These are phyloP conservation scores for Pyrrhia umbra DNA, from an alignment of 2,888 invertebrate species.

Conservation along the genomic window DNA sequence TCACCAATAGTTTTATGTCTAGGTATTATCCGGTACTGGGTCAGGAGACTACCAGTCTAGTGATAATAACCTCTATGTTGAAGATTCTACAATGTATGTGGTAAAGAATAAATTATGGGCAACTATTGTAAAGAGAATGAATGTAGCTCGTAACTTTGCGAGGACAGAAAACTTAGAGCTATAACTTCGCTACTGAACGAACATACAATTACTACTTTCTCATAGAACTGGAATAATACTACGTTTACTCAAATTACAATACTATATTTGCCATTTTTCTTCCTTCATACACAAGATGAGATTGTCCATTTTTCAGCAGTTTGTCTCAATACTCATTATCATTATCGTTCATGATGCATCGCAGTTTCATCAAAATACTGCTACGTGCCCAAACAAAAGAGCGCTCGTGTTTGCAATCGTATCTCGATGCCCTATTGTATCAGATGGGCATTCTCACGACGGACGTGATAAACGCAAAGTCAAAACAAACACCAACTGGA, in stretches of 20 bases:
- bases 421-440: slow-evolving; percentile 40
- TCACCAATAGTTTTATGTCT: slow-evolving; percentile 5
- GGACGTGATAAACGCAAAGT: slow-evolving; percentile 27
- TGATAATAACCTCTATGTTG: neutral
- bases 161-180: neutral
- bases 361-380: slow-evolving; percentile 2
- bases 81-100: neutral
- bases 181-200: neutral
- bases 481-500: slow-evolving; percentile 35
- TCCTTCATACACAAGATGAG: neutral
- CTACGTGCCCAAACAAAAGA: slow-evolving; percentile 16
- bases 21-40: neutral
- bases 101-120: neutral
- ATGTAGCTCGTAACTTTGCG: neutral
- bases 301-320: neutral
- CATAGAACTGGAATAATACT: neutral
- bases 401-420: slow-evolving; percentile 5
- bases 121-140: neutral
- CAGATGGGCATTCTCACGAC: slow-evolving; percentile 38
- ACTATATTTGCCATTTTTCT: neutral
- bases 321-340: neutral
- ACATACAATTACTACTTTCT: neutral
- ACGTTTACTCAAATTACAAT: neutral
- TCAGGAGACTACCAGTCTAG: neutral
- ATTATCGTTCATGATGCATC: neutral